phyloP scores from a whole-genome alignment of 2,797 vertebrate genomes.

The Cichlasoma orientale region DNA sequence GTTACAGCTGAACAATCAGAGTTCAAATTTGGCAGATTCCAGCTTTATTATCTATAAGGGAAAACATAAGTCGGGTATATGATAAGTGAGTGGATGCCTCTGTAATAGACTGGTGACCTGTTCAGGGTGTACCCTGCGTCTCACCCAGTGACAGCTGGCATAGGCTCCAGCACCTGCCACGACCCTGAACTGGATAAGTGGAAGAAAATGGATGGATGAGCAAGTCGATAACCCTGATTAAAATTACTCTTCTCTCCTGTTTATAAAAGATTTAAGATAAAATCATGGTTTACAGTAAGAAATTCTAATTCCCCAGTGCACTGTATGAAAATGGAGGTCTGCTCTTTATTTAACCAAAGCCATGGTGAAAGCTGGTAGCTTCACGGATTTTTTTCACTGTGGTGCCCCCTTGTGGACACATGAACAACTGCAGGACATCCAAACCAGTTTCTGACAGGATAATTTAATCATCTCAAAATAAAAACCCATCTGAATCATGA shows the following conservation, averaged over 20 bases:
- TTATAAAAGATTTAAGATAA: too few species aligned
- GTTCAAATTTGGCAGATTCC: not conserved
- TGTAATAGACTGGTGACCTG: not conserved
- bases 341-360: not conserved
- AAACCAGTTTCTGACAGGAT: not conserved
- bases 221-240: not conserved
- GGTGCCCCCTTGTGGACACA: slow-evolving; percentile 3
- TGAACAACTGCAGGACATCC: not conserved
- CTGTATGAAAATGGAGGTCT: not conserved
- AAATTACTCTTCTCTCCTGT: not conserved
- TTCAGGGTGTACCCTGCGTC: not conserved
- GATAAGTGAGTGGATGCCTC: not conserved
- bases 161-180: accelerated
- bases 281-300: not conserved
- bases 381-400: not conserved
- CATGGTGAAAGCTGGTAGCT: not conserved
- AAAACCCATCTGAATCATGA: not conserved
- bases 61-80: not conserved
- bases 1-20: not conserved
- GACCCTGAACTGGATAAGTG: not conserved
- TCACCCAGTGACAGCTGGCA: not conserved
- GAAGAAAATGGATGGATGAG: not conserved
- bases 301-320: not conserved
- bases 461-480: not conserved
- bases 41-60: not conserved